Evolutionary conservation across 1,140 invertebrate genomes (phyloP).

Genomic region (Andricus grossulariae): DNA sequence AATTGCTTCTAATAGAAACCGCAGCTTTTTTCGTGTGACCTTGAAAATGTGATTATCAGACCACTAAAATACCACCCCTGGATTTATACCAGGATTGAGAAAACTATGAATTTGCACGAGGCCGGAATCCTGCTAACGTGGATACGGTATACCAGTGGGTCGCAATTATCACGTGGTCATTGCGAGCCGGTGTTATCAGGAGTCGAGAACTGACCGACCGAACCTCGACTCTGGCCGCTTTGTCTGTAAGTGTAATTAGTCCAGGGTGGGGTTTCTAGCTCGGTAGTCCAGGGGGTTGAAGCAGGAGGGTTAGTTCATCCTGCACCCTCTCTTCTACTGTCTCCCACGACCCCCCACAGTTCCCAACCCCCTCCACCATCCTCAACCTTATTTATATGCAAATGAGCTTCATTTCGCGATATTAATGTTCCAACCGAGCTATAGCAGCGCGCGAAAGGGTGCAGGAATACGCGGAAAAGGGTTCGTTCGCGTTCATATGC

Average conservation of each 20-base stretch:
- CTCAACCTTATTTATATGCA: slow-evolving; percentile 89
- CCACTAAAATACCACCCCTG: background rate
- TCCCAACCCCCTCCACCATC: slow-evolving; percentile 61
- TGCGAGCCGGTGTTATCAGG: slow-evolving; percentile 72
- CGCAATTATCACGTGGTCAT: slow-evolving; percentile 75
- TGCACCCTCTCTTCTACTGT: slow-evolving; percentile 59
- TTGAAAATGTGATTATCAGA: background rate
- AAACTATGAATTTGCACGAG: slow-evolving; percentile 70
- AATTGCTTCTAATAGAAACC: background rate
- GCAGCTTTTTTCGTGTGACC: background rate
- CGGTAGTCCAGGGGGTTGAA: slow-evolving; percentile 58
- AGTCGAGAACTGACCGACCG: slow-evolving; percentile 63
- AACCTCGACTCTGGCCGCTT: slow-evolving; percentile 65
- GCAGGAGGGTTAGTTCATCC: slow-evolving; percentile 67
- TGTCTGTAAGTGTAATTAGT: slow-evolving; percentile 76
- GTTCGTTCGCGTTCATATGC: slow-evolving; percentile 70
- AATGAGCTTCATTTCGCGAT: slow-evolving; percentile 91
- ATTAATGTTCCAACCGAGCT: slow-evolving; percentile 84
- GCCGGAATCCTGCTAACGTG: slow-evolving; percentile 60
- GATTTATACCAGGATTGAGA: slow-evolving; percentile 48
- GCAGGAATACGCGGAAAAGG: slow-evolving; percentile 71
- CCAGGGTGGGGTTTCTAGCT: slow-evolving; percentile 68
- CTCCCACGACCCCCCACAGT: slow-evolving; percentile 58
- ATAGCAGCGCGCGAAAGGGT: slow-evolving; percentile 75
- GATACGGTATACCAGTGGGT: slow-evolving; percentile 61